Base-by-base conservation (phyloP, 2,797 vertebrate species). In the Chromobotia macracanthus region DNA sequence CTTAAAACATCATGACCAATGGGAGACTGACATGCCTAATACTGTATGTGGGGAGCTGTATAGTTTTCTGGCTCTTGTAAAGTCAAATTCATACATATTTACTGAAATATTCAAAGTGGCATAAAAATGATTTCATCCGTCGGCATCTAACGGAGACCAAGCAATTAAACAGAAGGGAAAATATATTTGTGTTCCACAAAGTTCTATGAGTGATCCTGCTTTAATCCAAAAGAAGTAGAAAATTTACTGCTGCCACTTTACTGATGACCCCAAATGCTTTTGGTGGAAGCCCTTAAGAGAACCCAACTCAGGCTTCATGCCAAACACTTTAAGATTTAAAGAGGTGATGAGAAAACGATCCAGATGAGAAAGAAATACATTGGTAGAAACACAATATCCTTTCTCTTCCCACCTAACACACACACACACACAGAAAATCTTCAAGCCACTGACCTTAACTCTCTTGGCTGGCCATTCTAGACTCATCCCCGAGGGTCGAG, bases 281-380 rank as follows among this genome's bases (percentile, higher is more conserved):
- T 86, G 88, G 91, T 88, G 88, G 67, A 90, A 91, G 95, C 95
- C 94, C 95, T 95, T 93, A 88, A 90, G 94, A 95, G 95, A 94
- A 95, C 90, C 91, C 92, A 90, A 92, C 89, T 90, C 90, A 90
- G 94, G 94, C 95, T 93, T 87, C 86, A 90, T 85, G 94, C 96
- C 95, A 96, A 97, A 91, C 89, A 93, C 94, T 90, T 94, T 96
- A 96, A 97, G 95, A 96, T 96, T 97, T 97, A 97, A 98, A 95
- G 96, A 97, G 96, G 96, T 97, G 97, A 95, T 93, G 95, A 94
- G 95, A 95, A 97, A 96, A 95, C 93, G 95, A 91, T 94, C 95
- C 96, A 97, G 95, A 95, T 93, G 91, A 94, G 94, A 95, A 90
- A 89, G 80, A 94, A 94, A 94, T 95, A 94, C 94, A 95, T 94